phyloP scores from a whole-genome alignment of 2,797 vertebrate species.

The Scyliorhinus canicula region DNA sequence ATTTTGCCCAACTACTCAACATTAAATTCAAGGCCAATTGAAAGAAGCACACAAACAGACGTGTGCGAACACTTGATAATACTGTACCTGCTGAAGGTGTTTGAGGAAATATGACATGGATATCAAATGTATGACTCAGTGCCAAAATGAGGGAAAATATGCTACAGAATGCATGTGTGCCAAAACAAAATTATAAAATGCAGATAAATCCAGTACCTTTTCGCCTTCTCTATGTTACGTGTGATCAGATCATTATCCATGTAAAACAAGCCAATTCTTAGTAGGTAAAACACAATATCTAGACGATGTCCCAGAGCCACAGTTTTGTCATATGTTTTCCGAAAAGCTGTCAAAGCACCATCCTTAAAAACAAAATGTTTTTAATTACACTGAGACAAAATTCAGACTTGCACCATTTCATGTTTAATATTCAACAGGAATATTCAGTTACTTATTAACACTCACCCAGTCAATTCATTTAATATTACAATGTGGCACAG shows the following conservation, averaged over 20 bases:
- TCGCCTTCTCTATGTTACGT: slow-evolving; percentile 93
- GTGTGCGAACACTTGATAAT: background rate
- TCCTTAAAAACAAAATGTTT: slow-evolving; percentile 61
- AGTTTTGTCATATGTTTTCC: slow-evolving; percentile 95
- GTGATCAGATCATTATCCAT: slow-evolving; percentile 99
- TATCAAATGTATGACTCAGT: background rate
- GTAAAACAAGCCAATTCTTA: slow-evolving; percentile 93
- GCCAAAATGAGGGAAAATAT: background rate
- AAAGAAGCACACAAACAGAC: background rate
- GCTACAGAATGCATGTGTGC: background rate
- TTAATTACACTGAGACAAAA: background rate
- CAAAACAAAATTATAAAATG: slow-evolving; percentile 1
- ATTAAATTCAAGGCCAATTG: background rate
- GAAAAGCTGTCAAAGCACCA: slow-evolving; percentile 84
- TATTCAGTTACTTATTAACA: background rate
- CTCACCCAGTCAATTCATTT: background rate
- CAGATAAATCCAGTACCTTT: slow-evolving; percentile 65
- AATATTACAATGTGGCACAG: background rate
- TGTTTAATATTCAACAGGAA: background rate
- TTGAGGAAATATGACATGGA: background rate
- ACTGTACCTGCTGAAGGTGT: background rate
- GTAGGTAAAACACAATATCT: slow-evolving; percentile 91
- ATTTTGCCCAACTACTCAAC: background rate
- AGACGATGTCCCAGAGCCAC: slow-evolving; percentile 90
- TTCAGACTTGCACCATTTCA: background rate